A percentile compares a stretch with the other conserved stretches of the same genome.
Conservation (phyloP, 2,113 vertebrate species). For the Ursus arctos region DNA sequence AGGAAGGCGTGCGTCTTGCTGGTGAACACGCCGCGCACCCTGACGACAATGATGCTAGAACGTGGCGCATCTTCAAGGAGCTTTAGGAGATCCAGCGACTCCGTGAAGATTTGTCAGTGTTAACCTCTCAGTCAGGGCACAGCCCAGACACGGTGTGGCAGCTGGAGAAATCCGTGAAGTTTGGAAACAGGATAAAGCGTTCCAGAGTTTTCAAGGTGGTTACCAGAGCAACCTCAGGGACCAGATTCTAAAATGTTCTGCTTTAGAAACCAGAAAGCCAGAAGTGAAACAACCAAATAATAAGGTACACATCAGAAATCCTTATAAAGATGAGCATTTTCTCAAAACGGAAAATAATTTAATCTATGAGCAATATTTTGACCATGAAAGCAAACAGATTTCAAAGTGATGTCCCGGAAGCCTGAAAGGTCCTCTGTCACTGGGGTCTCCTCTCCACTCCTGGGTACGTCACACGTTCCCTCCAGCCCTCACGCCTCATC, state of each 20-base stretch:
- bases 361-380: background rate
- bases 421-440: background rate
- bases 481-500: background rate
- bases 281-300: constrained; percentile 64
- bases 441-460: background rate
- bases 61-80: background rate
- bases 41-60: too few relatives aligned
- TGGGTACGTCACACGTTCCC: background rate
- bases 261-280: constrained; percentile 73
- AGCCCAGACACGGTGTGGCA: background rate
- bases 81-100: background rate
- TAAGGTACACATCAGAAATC: constrained; percentile 1
- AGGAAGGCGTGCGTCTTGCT: too few relatives aligned
- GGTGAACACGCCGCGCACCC: background rate
- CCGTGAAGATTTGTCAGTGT: background rate
- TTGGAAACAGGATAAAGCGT: background rate
- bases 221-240: constrained; percentile 70
- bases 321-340: constrained; percentile 23
- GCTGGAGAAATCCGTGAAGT: background rate
- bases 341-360: constrained; percentile 42
- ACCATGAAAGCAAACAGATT: constrained; percentile 17
- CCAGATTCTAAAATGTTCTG: constrained; percentile 63
- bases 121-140: background rate
- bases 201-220: constrained; percentile 70
- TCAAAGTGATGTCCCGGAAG: background rate